phyloP scores from a whole-genome alignment of 2,888 invertebrate genomes.

The Micoletzkya japonica region DNA sequence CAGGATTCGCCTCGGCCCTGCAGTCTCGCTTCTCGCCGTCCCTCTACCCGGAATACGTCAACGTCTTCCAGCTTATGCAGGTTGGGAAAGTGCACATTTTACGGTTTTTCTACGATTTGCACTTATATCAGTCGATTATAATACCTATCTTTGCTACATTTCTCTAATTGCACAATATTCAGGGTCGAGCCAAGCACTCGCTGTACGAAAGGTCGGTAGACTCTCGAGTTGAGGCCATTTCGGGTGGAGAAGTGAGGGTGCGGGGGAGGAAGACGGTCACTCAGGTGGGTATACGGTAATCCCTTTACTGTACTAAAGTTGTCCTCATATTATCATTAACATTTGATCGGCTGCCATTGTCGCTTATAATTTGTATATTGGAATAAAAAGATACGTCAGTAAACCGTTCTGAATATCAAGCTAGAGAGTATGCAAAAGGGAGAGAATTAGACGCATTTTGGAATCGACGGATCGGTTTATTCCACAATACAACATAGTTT shows the following conservation, averaged over 20 bases:
- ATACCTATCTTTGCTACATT: too few species aligned
- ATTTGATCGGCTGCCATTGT: background rate
- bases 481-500: too few species aligned
- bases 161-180: too few species aligned
- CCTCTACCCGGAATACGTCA: constrained; percentile 51
- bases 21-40: constrained; percentile 40
- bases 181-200: constrained; percentile 29
- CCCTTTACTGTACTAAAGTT: too few species aligned
- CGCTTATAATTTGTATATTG: background rate
- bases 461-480: too few species aligned
- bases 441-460: too few species aligned
- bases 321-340: too few species aligned
- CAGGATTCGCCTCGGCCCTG: constrained; percentile 27
- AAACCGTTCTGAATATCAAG: too few species aligned
- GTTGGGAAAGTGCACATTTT: constrained; percentile 34
- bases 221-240: background rate
- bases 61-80: constrained; percentile 46
- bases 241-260: background rate
- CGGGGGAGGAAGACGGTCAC: background rate
- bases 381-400: too few species aligned
- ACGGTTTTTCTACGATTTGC: too few species aligned
- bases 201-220: constrained; percentile 26
- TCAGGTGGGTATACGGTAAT: constrained; percentile 15
- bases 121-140: too few species aligned
- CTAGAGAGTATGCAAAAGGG: too few species aligned